phyloP scores from a whole-genome alignment of 2,797 vertebrate species.

The Myiotriccus ornatus region DNA sequence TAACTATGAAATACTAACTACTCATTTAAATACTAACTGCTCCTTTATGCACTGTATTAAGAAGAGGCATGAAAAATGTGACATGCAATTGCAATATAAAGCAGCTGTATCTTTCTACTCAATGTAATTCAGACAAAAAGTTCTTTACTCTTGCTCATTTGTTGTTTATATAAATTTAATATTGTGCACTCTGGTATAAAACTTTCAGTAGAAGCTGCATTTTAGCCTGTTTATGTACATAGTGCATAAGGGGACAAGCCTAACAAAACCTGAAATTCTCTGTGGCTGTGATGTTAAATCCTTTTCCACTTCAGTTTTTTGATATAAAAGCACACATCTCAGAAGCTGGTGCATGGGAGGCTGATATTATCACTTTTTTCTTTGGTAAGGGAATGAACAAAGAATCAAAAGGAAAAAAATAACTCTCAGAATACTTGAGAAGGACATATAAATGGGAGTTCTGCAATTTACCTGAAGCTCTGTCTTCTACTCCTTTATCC shows the following conservation, averaged over 20 bases:
- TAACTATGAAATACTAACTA: not conserved
- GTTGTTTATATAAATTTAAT: not conserved
- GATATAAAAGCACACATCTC: not conserved
- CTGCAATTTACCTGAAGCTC: not conserved
- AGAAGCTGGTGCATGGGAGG: not conserved
- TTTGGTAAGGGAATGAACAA: not conserved
- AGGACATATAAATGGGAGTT: not conserved
- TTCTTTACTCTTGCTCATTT: not conserved
- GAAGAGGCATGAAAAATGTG: not conserved
- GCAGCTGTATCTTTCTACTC: not conserved
- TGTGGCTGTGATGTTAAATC: not conserved
- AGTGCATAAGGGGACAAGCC: not conserved
- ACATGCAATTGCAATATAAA: not conserved
- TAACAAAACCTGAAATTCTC: not conserved
- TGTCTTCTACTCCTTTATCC: not conserved
- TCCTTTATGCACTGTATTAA: not conserved
- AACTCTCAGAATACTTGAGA: not conserved
- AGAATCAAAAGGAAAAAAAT: not conserved
- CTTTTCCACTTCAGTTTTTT: not conserved
- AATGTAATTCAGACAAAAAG: not conserved
- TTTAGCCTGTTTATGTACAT: not conserved
- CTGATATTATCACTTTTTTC: not conserved
- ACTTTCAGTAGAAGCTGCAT: not conserved
- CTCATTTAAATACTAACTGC: slow-evolving; percentile 3
- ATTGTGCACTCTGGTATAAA: not conserved